Evolutionary conservation across 2,113 vertebrate species (phyloP).

Genomic region (Lepisosteus oculatus): DNA sequence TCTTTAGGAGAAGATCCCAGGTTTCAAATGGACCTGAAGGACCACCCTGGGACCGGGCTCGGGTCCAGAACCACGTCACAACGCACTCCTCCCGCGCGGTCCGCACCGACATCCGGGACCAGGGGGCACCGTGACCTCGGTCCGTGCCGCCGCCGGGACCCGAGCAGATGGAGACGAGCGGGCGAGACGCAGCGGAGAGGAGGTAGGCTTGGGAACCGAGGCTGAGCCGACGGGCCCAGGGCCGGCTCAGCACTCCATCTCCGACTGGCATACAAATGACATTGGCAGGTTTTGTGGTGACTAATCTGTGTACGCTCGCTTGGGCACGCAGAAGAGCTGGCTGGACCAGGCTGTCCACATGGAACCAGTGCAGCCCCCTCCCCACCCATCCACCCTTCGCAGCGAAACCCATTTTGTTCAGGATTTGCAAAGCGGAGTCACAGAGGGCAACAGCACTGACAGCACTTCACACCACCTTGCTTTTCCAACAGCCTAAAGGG

Average conservation of each 20-base stretch:
- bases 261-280: background rate
- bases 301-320: background rate
- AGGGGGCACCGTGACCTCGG: too few species aligned
- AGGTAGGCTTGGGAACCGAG: background rate
- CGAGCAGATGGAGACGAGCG: too few species aligned
- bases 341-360: background rate
- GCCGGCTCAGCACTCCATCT: background rate
- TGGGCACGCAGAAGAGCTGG: background rate
- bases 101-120: too few species aligned
- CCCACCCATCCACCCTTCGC: background rate
- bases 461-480: too few species aligned
- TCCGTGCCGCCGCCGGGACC: too few species aligned
- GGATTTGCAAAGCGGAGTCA: conserved; percentile 16
- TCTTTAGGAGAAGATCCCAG: too few species aligned
- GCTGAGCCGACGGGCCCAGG: background rate
- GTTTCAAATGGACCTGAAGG: too few species aligned
- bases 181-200: background rate
- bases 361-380: background rate
- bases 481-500: too few species aligned
- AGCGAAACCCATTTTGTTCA: background rate
- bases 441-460: too few species aligned
- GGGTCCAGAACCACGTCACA: too few species aligned
- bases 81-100: too few species aligned
- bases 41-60: too few species aligned
- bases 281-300: background rate